phyloP scores from a whole-genome alignment of 2,797 vertebrate genomes.

The Poliocrania exsul region DNA sequence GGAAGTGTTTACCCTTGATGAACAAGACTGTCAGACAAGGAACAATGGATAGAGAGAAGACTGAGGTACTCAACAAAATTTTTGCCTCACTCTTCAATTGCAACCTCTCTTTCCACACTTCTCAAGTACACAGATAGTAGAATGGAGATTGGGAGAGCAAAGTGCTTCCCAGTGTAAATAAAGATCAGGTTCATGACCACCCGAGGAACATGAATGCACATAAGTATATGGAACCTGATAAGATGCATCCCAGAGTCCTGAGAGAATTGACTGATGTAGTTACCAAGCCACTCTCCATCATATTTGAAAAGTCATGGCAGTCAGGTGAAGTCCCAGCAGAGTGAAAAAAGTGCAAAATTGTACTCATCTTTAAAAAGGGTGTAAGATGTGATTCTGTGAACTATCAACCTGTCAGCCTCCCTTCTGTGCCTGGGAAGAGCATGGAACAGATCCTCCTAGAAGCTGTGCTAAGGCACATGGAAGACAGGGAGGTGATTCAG shows the following conservation, averaged over 20 bases:
- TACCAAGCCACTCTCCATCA: background rate
- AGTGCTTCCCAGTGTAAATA: background rate
- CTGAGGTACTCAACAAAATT: background rate
- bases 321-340: background rate
- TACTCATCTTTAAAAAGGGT: background rate
- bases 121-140: background rate
- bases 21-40: background rate
- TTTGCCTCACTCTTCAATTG: background rate
- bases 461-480: background rate
- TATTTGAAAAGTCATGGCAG: background rate
- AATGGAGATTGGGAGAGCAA: too few species aligned
- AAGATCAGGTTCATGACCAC: background rate
- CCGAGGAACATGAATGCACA: background rate
- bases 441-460: background rate
- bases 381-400: background rate
- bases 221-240: background rate
- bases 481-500: background rate
- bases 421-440: background rate
- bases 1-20: background rate
- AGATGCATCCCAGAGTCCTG: background rate
- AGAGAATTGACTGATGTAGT: background rate
- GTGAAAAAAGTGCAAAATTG: background rate
- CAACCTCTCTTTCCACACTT: background rate
- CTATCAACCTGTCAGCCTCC: background rate
- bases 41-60: background rate